These are phyloP conservation scores for Lamellibrachia columna DNA, from an alignment of 2,888 invertebrate species.

Conservation along the genomic window DNA sequence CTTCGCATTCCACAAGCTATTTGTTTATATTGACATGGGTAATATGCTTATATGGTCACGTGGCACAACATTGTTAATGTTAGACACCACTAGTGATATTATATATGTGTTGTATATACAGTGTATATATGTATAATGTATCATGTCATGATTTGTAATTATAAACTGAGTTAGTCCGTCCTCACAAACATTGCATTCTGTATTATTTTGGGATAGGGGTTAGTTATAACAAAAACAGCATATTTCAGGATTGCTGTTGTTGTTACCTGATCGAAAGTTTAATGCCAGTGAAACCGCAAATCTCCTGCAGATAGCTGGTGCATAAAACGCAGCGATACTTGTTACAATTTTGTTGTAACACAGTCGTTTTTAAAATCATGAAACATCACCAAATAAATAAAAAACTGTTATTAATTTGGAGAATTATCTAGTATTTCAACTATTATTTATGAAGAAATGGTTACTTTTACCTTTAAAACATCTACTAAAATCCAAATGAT, in stretches of 20 bases:
- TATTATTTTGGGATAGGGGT: neutral
- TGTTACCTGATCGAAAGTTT: neutral
- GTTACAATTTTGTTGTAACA: too few relatives aligned
- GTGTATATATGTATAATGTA: neutral
- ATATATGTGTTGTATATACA: neutral
- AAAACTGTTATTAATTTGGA: too few relatives aligned
- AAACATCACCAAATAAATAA: too few relatives aligned
- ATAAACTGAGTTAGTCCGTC: neutral
- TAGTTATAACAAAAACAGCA: neutral
- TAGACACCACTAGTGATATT: neutral
- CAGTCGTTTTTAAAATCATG: too few relatives aligned
- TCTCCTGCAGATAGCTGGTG: too few relatives aligned
- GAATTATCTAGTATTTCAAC: too few relatives aligned
- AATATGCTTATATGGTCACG: neutral
- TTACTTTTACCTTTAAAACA: too few relatives aligned
- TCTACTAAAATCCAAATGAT: too few relatives aligned
- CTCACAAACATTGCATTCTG: neutral
- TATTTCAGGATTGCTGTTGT: too few relatives aligned
- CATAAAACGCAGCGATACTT: too few relatives aligned
- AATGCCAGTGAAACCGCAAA: neutral
- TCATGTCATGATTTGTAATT: neutral
- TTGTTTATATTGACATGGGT: neutral
- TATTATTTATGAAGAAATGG: too few relatives aligned
- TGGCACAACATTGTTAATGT: neutral
- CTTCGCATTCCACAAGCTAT: neutral